Percentiles rank a stretch among this genome's conserved stretches.
Evolutionary conservation across 2,797 vertebrate species (phyloP).

Genomic region (Lycodopsis pacificus): DNA sequence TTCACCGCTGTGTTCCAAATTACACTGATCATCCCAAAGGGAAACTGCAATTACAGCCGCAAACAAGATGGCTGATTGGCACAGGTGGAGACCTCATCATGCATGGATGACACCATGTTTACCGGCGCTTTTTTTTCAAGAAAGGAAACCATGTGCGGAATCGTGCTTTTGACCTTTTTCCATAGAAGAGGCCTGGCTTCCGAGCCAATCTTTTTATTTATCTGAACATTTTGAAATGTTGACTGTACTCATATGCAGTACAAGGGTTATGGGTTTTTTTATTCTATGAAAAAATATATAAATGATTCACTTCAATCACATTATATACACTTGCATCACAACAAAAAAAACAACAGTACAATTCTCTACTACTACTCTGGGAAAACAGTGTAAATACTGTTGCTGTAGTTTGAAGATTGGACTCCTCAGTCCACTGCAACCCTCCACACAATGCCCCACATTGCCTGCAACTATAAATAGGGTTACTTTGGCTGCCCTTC

Average conservation of each 20-base stretch:
- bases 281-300: conserved; percentile 7
- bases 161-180: not conserved
- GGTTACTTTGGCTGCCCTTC: conserved; percentile 56
- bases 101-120: conserved; percentile 24
- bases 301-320: not conserved
- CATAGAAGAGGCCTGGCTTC: not conserved
- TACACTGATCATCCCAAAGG: conserved; percentile 46
- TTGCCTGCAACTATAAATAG: conserved; percentile 72
- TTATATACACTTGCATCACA: not conserved
- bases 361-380: not conserved
- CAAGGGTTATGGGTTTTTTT: not conserved
- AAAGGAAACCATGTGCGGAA: conserved; percentile 15
- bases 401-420: conserved; percentile 37
- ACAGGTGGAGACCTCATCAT: conserved; percentile 55
- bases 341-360: not conserved
- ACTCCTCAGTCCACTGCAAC: conserved; percentile 41
- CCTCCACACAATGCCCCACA: conserved; percentile 69
- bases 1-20: conserved; percentile 38
- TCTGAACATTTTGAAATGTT: not conserved
- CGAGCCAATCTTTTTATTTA: not conserved
- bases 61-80: conserved; percentile 62
- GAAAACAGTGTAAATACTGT: conserved; percentile 1
- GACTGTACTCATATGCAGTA: not conserved
- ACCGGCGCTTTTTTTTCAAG: not conserved
- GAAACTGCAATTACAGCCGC: conserved; percentile 55